A percentile compares a stretch with the other conserved stretches of the same genome.
Conservation (phyloP, 2,888 invertebrate species). For the Platypus cylindrus region DNA sequence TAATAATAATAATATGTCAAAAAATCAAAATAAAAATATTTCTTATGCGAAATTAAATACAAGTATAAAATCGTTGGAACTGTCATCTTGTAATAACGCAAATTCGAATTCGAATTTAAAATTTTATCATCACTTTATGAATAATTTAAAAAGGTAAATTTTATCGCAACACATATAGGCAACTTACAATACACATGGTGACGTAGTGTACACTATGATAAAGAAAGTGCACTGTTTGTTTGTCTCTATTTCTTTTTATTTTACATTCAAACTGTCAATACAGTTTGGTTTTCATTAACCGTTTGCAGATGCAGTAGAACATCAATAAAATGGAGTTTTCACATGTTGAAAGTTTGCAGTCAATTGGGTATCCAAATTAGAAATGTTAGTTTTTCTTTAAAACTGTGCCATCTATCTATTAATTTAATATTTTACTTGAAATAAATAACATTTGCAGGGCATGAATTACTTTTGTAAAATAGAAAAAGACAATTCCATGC, state of each 20-base stretch:
- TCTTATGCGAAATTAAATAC: slow-evolving; percentile 12
- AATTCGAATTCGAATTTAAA: too few relatives aligned
- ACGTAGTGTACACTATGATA: too few relatives aligned
- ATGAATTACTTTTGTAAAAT: slow-evolving; percentile 16
- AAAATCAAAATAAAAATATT: slow-evolving; percentile 11
- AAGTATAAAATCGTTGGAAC: slow-evolving; percentile 7
- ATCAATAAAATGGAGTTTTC: slow-evolving; percentile 21
- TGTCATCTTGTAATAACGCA: too few relatives aligned
- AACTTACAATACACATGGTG: too few relatives aligned
- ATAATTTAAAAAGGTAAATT: too few relatives aligned
- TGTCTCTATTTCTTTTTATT: too few relatives aligned
- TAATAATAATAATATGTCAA: too few relatives aligned
- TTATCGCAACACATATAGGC: too few relatives aligned
- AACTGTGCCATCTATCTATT: not conserved
- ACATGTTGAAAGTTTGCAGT: slow-evolving; percentile 22
- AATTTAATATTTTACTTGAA: not conserved
- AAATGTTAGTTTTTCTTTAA: slow-evolving; percentile 20
- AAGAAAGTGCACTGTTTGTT: too few relatives aligned
- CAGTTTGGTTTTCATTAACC: not conserved
- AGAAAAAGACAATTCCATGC: slow-evolving; percentile 12
- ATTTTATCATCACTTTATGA: too few relatives aligned
- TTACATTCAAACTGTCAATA: too few relatives aligned
- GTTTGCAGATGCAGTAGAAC: slow-evolving; percentile 18
- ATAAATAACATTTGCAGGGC: slow-evolving; percentile 17
- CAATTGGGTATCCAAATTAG: slow-evolving; percentile 24